Evolutionary conservation across 2,888 invertebrate species (phyloP), one percentile per base, ranked within the genome.

Genomic region (Baccha elongata): DNA sequence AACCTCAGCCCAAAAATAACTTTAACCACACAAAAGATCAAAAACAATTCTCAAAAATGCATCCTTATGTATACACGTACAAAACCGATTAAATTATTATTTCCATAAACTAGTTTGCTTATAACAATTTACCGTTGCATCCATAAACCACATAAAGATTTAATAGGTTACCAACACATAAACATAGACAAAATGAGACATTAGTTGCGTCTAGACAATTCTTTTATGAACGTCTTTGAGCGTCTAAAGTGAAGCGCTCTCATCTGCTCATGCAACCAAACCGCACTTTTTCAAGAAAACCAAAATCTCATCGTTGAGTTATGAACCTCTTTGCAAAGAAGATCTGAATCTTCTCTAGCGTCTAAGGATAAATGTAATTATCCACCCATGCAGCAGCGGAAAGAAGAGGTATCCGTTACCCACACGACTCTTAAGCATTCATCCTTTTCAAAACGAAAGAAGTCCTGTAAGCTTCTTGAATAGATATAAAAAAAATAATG

Each of bases 171-270:
- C 29, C 23, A 4, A 23, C 23, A 3, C 23, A 23, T 23, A 23
- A 32, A 32, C 6, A 7, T 7, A 32, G 29, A 53, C 37, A 71
- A 46, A 83, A 65, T 60, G 53, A 55, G 37, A 44, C 44, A 67
- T 71, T 67, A 65, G 71, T 67, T 76, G 40, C 65, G 81, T 83
- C 81, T 83, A 83, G 81, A 83, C 81, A 72, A 71, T 67, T 81
- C 81, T 81, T 76, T 62, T 42, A 72, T 76, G 15, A n/a, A 11
- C 72, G 67, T 72, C 53, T 60, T 80, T 65, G 17, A 69, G 55
- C 55, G 71, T 55, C 50, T 29, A 76, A 76, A 53, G 60, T 60
- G 58, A 53, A 71, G 55, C 29, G 32, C 52, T 76, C 46, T 80
- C 52, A 65, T 75, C 65, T 58, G 50, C 42, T 64, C 13, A 48